These are phyloP conservation scores for Cotesia typhae DNA, from an alignment of 1,140 invertebrate species.

Conservation along the genomic window DNA sequence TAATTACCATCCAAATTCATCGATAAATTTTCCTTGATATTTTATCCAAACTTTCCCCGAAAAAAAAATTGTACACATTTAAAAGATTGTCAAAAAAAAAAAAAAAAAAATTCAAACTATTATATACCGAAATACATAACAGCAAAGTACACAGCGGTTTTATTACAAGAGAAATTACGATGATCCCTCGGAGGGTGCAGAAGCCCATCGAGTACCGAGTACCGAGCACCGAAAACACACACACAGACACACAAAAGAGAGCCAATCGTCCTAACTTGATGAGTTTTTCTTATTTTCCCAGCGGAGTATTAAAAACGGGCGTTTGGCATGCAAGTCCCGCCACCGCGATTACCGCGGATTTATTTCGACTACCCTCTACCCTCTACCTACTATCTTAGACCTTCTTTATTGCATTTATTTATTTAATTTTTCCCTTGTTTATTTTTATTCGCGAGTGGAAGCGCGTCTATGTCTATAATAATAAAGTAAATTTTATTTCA, in stretches of 20 bases:
- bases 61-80: too few relatives aligned
- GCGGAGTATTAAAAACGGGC: slow-evolving; percentile 57
- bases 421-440: background rate
- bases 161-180: too few relatives aligned
- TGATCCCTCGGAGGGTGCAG: slow-evolving; percentile 7
- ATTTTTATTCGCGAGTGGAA: too few relatives aligned
- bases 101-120: background rate
- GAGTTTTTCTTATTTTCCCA: slow-evolving; percentile 60
- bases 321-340: slow-evolving; percentile 53
- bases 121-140: too few relatives aligned
- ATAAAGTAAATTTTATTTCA: too few relatives aligned
- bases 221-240: background rate
- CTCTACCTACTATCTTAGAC: background rate
- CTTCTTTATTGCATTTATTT: background rate
- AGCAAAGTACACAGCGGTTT: too few relatives aligned
- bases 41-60: too few relatives aligned
- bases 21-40: too few relatives aligned
- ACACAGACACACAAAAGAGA: slow-evolving; percentile 42
- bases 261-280: slow-evolving; percentile 56
- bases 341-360: slow-evolving; percentile 44
- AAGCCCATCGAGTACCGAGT: background rate
- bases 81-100: too few relatives aligned
- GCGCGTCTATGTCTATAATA: too few relatives aligned
- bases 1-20: too few relatives aligned
- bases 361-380: slow-evolving; percentile 49